These are phyloP conservation scores for Echinarachnius parma DNA, from an alignment of 53 echinoderm and acorn worm genomes.

Conservation along the genomic window DNA sequence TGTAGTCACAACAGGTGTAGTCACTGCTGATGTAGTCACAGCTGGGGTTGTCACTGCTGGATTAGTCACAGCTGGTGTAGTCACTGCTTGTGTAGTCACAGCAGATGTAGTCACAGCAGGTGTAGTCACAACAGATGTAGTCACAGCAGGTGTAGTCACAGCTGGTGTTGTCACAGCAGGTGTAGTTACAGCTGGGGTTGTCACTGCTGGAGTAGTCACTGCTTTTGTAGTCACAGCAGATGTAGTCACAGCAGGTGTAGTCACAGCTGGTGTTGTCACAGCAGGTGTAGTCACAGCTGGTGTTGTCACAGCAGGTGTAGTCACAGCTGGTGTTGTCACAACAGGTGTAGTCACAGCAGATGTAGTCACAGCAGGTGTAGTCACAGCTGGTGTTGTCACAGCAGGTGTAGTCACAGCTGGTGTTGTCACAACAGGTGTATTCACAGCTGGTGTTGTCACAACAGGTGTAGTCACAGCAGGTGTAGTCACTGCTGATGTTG, in stretches of 20 bases:
- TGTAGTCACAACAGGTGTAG: background rate
- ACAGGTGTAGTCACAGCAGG: constrained; percentile 10
- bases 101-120: background rate
- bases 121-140: background rate
- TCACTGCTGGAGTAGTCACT: background rate
- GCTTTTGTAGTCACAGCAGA: constrained; percentile 11
- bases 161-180: background rate
- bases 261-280: constrained; percentile 2
- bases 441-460: constrained; percentile 11
- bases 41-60: background rate
- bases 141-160: background rate
- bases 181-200: background rate
- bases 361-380: constrained; percentile 1
- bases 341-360: background rate
- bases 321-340: background rate
- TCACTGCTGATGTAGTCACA: constrained; percentile 10
- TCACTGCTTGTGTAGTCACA: background rate
- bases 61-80: background rate
- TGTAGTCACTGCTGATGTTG: constrained; percentile 10
- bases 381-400: background rate
- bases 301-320: constrained; percentile 1
- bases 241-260: constrained; percentile 22
- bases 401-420: background rate
- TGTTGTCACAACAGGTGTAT: constrained; percentile 3
- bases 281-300: background rate